Percentiles rank a stretch among this genome's conserved stretches.
These are phyloP conservation scores for Montipora efflorescens DNA, from an alignment of 64 coral and sea anemone species.

Conservation along the genomic window DNA sequence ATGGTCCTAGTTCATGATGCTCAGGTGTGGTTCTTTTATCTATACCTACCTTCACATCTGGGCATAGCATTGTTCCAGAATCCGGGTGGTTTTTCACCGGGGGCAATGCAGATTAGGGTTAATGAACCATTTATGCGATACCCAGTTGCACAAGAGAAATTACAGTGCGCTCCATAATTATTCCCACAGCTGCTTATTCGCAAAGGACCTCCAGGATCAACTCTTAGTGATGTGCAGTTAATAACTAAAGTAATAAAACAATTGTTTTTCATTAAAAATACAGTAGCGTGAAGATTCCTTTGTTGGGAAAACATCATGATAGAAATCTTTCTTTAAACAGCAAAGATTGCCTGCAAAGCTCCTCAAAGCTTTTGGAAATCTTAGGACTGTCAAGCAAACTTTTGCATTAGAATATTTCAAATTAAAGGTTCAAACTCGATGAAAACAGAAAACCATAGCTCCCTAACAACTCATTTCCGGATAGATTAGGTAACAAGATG, in stretches of 20 bases:
- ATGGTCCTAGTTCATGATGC: too few relatives aligned
- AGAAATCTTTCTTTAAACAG: too few relatives aligned
- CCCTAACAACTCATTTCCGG: too few relatives aligned
- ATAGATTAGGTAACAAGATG: background rate
- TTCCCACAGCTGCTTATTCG: background rate
- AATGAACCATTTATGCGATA: slow-evolving; percentile 34
- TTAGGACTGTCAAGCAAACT: too few relatives aligned
- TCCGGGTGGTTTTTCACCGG: background rate
- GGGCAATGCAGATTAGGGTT: background rate
- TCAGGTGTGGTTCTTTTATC: too few relatives aligned
- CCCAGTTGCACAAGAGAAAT: slow-evolving; percentile 10
- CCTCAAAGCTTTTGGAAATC: too few relatives aligned
- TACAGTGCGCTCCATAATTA: slow-evolving; percentile 9
- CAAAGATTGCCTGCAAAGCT: too few relatives aligned
- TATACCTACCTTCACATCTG: background rate
- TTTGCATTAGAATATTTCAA: too few relatives aligned
- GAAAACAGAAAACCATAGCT: too few relatives aligned
- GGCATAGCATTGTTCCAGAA: slow-evolving; percentile 19
- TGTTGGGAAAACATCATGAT: background rate
- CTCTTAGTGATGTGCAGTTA: background rate
- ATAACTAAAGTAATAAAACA: slow-evolving; percentile 12
- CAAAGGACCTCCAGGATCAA: background rate
- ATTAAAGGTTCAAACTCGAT: too few relatives aligned
- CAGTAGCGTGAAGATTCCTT: background rate
- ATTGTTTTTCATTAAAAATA: background rate